These are phyloP conservation scores for Caenorhabditis japonica DNA, from an alignment of 2,888 invertebrate genomes.

Conservation along the genomic window DNA sequence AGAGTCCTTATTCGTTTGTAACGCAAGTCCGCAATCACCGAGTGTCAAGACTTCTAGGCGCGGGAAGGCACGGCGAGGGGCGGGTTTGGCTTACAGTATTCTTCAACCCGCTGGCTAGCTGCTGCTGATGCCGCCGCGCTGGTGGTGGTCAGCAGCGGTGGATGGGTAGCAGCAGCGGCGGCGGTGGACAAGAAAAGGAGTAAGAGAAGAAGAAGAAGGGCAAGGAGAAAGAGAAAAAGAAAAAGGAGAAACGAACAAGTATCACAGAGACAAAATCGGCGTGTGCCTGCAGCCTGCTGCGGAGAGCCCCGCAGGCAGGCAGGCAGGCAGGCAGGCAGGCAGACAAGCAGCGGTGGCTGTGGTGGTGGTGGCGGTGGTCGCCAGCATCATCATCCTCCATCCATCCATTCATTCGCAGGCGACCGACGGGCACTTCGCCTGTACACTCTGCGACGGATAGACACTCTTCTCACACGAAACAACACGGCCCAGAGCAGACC, in stretches of 20 bases:
- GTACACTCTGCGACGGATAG: constrained; percentile 25
- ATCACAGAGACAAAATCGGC: constrained; percentile 23
- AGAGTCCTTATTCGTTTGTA: too few relatives aligned
- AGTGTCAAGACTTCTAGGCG: too few relatives aligned
- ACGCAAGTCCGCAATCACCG: too few relatives aligned
- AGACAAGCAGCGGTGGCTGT: constrained; percentile 8
- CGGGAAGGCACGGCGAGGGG: too few relatives aligned
- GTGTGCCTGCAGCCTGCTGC: background rate
- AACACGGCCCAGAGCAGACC: constrained; percentile 14
- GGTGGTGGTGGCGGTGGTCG: background rate
- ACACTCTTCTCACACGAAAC: constrained; percentile 30
- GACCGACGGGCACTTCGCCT: constrained; percentile 15
- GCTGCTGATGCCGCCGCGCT: too few relatives aligned
- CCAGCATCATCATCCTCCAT: constrained; percentile 11
- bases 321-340: too few relatives aligned
- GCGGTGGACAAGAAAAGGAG: constrained; percentile 20
- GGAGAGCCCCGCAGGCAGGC: too few relatives aligned
- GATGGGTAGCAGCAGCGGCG: constrained; percentile 9
- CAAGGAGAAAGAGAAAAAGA: constrained; percentile 15
- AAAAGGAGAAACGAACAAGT: constrained; percentile 24
- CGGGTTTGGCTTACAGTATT: too few relatives aligned
- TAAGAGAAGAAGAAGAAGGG: constrained; percentile 13
- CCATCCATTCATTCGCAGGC: background rate
- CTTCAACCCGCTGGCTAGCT: too few relatives aligned
- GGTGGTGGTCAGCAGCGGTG: too few relatives aligned